These are phyloP conservation scores for Seira ritae DNA, from an alignment of 2,888 invertebrate species.

Conservation along the genomic window DNA sequence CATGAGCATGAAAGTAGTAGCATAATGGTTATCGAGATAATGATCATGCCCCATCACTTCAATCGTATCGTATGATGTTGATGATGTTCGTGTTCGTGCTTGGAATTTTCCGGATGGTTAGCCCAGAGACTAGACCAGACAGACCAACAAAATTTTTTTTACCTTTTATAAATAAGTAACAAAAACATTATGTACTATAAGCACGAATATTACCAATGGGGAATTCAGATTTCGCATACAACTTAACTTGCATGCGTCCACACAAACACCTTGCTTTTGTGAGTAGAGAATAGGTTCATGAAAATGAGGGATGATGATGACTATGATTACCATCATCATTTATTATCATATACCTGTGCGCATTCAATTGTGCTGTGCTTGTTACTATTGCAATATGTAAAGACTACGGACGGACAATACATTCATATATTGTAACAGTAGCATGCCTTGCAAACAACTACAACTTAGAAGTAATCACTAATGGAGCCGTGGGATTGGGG, in stretches of 20 bases:
- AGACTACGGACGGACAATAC: background rate
- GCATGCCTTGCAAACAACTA: too few relatives aligned
- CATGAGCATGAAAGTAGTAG: background rate
- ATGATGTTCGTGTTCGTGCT: slow-evolving; percentile 2
- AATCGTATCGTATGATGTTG: background rate
- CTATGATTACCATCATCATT: background rate
- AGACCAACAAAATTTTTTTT: background rate
- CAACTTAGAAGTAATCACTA: too few relatives aligned
- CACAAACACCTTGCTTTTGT: too few relatives aligned
- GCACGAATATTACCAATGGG: too few relatives aligned
- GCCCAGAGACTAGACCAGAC: background rate
- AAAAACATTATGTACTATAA: too few relatives aligned
- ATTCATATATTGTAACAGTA: too few relatives aligned
- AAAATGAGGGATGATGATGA: background rate
- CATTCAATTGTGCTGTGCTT: background rate
- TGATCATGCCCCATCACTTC: slow-evolving; percentile 3
- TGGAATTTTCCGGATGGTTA: slow-evolving; percentile 6
- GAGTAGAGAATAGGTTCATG: too few relatives aligned
- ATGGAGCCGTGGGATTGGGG: too few relatives aligned
- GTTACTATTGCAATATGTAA: too few relatives aligned
- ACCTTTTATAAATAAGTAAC: too few relatives aligned
- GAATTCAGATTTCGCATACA: too few relatives aligned
- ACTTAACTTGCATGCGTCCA: too few relatives aligned
- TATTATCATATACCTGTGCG: slow-evolving; percentile 1
- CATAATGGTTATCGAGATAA: background rate